Base-by-base conservation (phyloP, 2,113 vertebrate genomes). In the Tychaedon coryphoeus region DNA sequence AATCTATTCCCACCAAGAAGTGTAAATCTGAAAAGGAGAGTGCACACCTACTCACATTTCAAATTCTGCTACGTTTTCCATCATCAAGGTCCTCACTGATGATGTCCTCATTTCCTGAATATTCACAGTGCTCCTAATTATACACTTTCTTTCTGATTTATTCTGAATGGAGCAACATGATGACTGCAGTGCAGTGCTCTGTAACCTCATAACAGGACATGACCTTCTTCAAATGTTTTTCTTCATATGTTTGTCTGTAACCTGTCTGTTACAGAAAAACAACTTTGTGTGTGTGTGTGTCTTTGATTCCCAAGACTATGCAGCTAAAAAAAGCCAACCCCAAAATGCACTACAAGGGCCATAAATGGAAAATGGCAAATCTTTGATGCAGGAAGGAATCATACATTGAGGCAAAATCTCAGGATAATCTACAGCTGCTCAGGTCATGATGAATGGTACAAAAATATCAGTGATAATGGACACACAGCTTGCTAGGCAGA, bases 391-490 rank as follows among this genome's bases (percentile, higher is more conserved):
- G 58, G 73, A 67, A 78, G 75, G 65, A 89, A 72, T 76, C 64
- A 76, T 17, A 82, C 7, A 45, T 45, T 85, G 19, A 79, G n/a
- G 53, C 19, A 69, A 88, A 92, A 92, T 12, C 58, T 89, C 18
- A 18, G 45, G 36, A 64, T 60, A 86, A 72, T 45, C 36, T 61
- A 85, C 75, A 77, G 10, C 19, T 85, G 38, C 51, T 86, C 66
- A 73, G 56, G 75, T 82, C 74, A 94, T 60, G 78, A 93, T 53
- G 28, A 92, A 50, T 81, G 48, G 53, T 86, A 88, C 76, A 90
- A 97, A 97, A 97, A 83, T 87, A 92, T 88, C 81, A 62, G 54
- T 73, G 82, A 94, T 95, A 88, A 77, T 54, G 84, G 61, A 75
- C 58, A 77, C 29, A 20, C 47, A 82, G 62, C 58, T 92, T 81